Evolutionary conservation across 2,113 vertebrate genomes (phyloP), one percentile per base, ranked within the genome.

Genomic region (Galbula dea): DNA sequence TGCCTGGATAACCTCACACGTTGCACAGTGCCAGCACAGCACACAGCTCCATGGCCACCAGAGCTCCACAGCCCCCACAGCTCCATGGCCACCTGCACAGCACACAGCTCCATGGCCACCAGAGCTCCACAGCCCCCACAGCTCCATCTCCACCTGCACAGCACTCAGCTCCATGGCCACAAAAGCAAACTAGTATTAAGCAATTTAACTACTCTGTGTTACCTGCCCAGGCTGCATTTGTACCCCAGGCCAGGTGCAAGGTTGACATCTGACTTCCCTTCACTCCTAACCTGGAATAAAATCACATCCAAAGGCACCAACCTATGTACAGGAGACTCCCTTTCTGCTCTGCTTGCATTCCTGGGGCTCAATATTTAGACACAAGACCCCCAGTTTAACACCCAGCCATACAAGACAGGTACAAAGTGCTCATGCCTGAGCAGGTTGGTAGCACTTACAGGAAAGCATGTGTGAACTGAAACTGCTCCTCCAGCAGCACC

Each of bases 401-500:
- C 45, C 4, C 7, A 2, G 30, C 16, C 16, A 8, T 7, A 8
- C 1, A 18, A 26, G 63, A 46, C 9, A 32, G 81, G 36, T 34
- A 55, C 55, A 30, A n/a, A 41, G 43, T 2, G 4, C 68, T 78
- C 7, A 18, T 0, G 0, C 21, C 54, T 17, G 27, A 69, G 51
- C 20, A 27, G 57, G 15, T 72, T 20, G 6, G 37, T 3, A 66
- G 30, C 39, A 9, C 57, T 30, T 12, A 51, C 22, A 39, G 68
- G 61, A 73, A 57, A 0, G 2, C 3, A 37, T 23, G 43, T 15
- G 2, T 51, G 57, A 6, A 22, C n/a, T 18, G 16, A 20, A 57
- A 4, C n/a, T 12, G 52, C 75, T 78, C 83, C 83, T 82, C 51
- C 62, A 58, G 83, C 83, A 74, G 61, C 75, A n/a, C 27, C 2